Evolutionary conservation across 1,140 invertebrate genomes (phyloP).

Genomic region (Polypedilum vanderplanki): DNA sequence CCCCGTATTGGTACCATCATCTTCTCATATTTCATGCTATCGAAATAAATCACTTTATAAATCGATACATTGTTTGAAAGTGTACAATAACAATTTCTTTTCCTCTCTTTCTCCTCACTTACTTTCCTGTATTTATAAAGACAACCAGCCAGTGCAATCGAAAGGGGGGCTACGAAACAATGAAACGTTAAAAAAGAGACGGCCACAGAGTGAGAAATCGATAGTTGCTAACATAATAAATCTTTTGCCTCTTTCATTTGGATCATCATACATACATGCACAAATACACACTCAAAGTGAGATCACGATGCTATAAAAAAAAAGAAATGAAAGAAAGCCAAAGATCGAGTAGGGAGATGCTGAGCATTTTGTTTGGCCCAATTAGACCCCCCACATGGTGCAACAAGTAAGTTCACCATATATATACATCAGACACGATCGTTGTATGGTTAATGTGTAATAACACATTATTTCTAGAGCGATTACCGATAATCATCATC

Average conservation of each 20-base stretch:
- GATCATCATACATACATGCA: conserved; percentile 8
- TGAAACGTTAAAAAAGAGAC: too few relatives aligned
- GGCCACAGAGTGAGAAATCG: conserved; percentile 18
- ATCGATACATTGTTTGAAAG: conserved; percentile 26
- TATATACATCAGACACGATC: neutral
- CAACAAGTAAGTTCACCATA: neutral
- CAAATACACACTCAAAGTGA: too few relatives aligned
- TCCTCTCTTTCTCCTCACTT: too few relatives aligned
- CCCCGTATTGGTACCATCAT: neutral
- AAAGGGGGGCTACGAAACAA: neutral
- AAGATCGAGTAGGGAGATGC: neutral
- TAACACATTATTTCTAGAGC: conserved; percentile 25
- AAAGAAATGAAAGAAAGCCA: neutral
- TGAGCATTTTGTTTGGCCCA: neutral
- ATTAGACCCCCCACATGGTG: conserved; percentile 25
- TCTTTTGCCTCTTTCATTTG: conserved; percentile 24
- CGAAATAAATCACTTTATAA: conserved; percentile 28
- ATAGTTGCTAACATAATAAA: conserved; percentile 22
- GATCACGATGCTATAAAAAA: neutral
- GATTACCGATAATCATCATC: neutral
- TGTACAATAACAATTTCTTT: neutral
- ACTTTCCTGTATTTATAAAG: too few relatives aligned
- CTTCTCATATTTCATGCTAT: neutral
- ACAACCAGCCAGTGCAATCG: neutral
- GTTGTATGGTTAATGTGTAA: neutral